phyloP scores from a whole-genome alignment of 2,113 vertebrate genomes.

The Lamprotornis superbus region DNA sequence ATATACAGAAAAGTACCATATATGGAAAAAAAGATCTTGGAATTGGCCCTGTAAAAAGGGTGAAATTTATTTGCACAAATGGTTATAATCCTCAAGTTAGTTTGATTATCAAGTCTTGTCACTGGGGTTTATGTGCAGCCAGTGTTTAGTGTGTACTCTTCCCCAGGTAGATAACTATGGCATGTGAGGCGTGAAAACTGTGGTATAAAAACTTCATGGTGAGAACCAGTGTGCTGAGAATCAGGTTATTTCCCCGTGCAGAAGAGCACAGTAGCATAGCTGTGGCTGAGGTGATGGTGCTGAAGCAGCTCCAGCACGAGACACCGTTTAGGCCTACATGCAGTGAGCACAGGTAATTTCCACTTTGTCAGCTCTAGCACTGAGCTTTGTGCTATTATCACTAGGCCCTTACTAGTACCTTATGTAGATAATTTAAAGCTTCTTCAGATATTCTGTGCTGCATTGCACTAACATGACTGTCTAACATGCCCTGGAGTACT shows the following conservation, averaged over 20 bases:
- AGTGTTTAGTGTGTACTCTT: neutral
- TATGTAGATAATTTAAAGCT: neutral
- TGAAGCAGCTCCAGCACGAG: neutral
- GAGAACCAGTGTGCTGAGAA: neutral
- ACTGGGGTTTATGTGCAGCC: neutral
- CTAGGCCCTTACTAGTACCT: neutral
- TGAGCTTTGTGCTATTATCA: neutral
- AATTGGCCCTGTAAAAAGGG: neutral
- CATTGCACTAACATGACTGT: neutral
- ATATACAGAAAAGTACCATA: neutral
- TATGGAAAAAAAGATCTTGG: neutral
- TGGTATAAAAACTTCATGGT: neutral
- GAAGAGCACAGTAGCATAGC: neutral
- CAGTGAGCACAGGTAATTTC: neutral
- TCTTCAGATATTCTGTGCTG: neutral
- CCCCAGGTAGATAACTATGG: neutral
- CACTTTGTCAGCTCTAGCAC: neutral
- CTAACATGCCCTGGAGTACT: neutral
- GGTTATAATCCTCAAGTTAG: rapidly evolving
- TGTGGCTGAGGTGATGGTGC: neutral
- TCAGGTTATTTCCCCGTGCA: neutral
- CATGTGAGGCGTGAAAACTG: neutral
- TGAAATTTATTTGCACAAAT: neutral
- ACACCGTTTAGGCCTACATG: rapidly evolving
- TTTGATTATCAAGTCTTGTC: neutral